Base-by-base conservation (phyloP, 2,797 vertebrate genomes). In the Pygocentrus nattereri region DNA sequence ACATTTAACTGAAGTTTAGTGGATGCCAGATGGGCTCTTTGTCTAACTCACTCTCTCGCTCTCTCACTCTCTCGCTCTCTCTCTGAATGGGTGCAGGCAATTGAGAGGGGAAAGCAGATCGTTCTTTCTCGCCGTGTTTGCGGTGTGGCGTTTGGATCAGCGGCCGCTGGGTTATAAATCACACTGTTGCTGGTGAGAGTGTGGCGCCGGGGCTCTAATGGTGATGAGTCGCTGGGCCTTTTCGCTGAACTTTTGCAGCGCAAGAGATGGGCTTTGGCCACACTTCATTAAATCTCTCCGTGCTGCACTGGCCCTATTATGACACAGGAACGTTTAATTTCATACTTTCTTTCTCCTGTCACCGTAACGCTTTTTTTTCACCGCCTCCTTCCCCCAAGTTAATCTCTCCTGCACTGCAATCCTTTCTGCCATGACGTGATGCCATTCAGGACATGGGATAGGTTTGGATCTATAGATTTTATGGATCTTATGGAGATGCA, bases 241-340 rank as follows among this genome's bases (percentile, higher is more conserved):
- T 81, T 91, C 89, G 89, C 86, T 90, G 86, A 88, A 88, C 91
- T 92, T 86, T 88, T 11, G 85, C 88, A 87, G 88, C 91, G 88
- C 86, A 89, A 91, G 92, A 92, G 91, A 94, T 91, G 90, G 88
- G 90, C 90, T 92, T 88, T 88, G 89, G 92, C 92, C 89, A 93
- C 92, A 92, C 89, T 93, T 94, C 93, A 94, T 95, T 94, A 93
- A 92, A 90, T 91, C 85, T 86, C 87, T 87, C 78, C 77, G 84
- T 31, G 78, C 85, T 88, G 86, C 81, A 80, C 89, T 82, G 87
- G 90, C 90, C 90, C 91, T 90, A 92, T 93, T 92, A 93, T 89
- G 91, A 91, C 86, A 86, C 88, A 89, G 83, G 85, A 90, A 93
- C 91, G 92, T 95, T 94, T 94, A 92, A 94, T 93, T 93, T 93